Evolutionary conservation across 30 jellyfish, hydroid and myxozoan genomes (phyloP).

Genomic region (Aurelia sp.): DNA sequence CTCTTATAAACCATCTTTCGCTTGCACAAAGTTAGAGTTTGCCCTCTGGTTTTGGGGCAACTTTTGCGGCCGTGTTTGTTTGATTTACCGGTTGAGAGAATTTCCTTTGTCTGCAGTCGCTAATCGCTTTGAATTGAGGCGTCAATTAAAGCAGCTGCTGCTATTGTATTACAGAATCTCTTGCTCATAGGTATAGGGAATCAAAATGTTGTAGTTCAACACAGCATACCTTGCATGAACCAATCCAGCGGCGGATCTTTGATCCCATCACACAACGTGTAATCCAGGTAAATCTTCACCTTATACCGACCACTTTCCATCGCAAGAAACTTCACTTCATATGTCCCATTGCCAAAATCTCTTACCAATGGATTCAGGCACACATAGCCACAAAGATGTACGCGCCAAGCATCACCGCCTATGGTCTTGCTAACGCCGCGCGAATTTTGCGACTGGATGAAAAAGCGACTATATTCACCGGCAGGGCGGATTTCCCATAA

Average conservation of each 20-base stretch:
- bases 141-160: no score
- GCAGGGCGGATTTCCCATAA: constrained; percentile 90
- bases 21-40: no score
- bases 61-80: no score
- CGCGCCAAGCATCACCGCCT: constrained; percentile 98
- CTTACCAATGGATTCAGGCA: constrained; percentile 63
- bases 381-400: constrained; percentile 73
- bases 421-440: constrained; percentile 48
- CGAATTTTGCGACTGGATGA: constrained; percentile 83
- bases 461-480: constrained; percentile 86
- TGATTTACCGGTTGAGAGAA: no score
- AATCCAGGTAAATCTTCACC: constrained; percentile 75
- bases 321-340: constrained; percentile 84
- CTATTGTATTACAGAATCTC: no score
- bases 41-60: no score
- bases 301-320: constrained; percentile 74
- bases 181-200: no score
- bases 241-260: constrained; percentile 96
- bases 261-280: constrained; percentile 95
- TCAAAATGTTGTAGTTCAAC: no score
- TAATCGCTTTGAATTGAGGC: no score
- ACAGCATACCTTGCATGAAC: constrained; percentile 82
- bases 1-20: no score
- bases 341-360: constrained; percentile 91
- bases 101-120: no score